Evolutionary conservation across 2,888 invertebrate species (phyloP), one percentile per base, ranked within the genome.

Genomic region (Itoplectis maculator): DNA sequence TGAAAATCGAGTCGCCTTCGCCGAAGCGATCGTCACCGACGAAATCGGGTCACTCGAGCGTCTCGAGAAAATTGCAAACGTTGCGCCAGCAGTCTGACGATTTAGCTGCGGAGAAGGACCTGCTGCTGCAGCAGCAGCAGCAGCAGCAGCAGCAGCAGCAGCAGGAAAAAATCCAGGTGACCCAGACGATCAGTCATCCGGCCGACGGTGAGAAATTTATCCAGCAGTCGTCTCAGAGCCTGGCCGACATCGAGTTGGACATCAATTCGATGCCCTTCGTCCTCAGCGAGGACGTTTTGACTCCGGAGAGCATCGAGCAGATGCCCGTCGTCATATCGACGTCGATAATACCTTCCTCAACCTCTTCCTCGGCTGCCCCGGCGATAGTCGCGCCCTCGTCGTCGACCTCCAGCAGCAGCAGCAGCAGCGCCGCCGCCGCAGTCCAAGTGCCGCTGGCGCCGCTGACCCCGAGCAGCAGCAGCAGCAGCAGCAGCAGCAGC

Each of bases 191-290:
- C 1, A 59, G 56, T 81, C 54, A 73, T 84, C 6, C 84, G 82
- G 56, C 61, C 68, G 23, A 65, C 70, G 86, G 83, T 5, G 90
- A 91, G 65, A 91, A 92, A 75, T 89, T 86, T 59, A 89, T 90
- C 69, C 91, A 91, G 74, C 91, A 91, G 70, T 89, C 89, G 70
- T 89, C 91, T 0, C 88, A 90, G 18, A 89, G 89, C 69, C 47
- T 92, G 9, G 90, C 89, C 13, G 92, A 92, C 13, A 92, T 92
- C 89, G 92, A 93, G 47, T 95, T 96, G 85, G 96, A 96, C 90
- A 96, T 96, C 45, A 95, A 96, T 91, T 96, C 96, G 0, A 96
- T 96, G 96, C 96, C 96, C 0, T 95, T 96, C 83, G 96, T 96
- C 3, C 91, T 96, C 54, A 95, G 95, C 42, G 96, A 96, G 86